A percentile compares a stretch with the other conserved stretches of the same genome.
Evolutionary conservation across 1,140 invertebrate genomes (phyloP).

Genomic region (Drosophila carrolli): DNA sequence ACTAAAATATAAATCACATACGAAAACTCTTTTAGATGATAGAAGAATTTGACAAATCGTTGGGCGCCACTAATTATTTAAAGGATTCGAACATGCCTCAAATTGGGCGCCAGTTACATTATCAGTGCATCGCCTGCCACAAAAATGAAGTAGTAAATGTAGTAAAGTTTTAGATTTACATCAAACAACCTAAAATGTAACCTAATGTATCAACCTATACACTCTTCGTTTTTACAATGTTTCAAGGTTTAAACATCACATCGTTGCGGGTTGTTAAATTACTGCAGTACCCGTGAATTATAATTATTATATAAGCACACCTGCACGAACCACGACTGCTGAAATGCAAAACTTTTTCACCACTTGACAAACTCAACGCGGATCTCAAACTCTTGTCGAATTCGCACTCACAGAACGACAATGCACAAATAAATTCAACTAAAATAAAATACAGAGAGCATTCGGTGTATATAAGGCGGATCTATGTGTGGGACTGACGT

Average conservation of each 20-base stretch:
- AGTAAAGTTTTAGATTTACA: too few relatives aligned
- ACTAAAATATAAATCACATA: too few relatives aligned
- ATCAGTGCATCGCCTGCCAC: too few relatives aligned
- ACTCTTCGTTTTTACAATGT: background rate
- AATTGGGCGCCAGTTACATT: background rate
- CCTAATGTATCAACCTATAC: background rate
- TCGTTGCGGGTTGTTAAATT: background rate
- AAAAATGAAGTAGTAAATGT: too few relatives aligned
- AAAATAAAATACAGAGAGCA: constrained; percentile 16
- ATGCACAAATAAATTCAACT: constrained; percentile 47
- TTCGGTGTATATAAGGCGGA: constrained; percentile 17
- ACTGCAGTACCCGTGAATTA: background rate
- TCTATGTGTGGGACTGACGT: constrained; percentile 35
- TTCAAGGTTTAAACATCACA: background rate
- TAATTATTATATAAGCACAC: constrained; percentile 20
- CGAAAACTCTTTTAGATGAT: background rate
- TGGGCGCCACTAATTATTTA: background rate
- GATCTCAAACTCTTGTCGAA: constrained; percentile 12
- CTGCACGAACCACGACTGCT: background rate
- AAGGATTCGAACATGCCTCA: background rate
- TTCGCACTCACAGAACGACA: constrained; percentile 37
- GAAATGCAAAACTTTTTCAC: constrained; percentile 29
- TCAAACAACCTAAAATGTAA: background rate
- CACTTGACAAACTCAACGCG: constrained; percentile 26
- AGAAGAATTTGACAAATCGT: background rate